Conservation (phyloP, 2,113 vertebrate species). For the Plotosus lineatus region DNA sequence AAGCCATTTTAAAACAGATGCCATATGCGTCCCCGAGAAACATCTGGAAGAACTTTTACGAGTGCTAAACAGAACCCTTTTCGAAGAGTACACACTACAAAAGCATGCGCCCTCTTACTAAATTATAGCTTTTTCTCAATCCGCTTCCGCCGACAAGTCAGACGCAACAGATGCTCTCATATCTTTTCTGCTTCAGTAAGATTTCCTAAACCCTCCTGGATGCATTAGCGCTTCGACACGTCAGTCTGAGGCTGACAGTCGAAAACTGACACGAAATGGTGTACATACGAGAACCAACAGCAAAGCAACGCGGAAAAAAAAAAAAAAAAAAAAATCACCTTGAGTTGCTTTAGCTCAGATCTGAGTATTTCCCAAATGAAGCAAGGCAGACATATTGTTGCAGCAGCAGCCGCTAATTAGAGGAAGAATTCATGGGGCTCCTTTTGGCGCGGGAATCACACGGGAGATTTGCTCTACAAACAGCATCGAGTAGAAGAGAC, state of each 20-base stretch:
- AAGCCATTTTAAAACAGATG: background rate
- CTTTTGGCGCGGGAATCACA: slow-evolving; percentile 24
- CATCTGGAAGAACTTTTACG: background rate
- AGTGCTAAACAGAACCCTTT: background rate
- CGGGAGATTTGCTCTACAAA: slow-evolving; percentile 37
- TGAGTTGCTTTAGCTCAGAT: background rate
- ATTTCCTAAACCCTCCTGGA: background rate
- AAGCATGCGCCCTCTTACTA: background rate
- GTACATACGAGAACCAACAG: background rate
- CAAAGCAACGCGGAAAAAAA: too few species aligned
- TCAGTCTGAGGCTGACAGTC: background rate
- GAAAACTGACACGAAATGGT: background rate
- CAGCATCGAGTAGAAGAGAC: background rate
- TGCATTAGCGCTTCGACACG: background rate
- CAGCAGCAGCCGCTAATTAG: slow-evolving; percentile 30
- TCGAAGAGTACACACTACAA: background rate
- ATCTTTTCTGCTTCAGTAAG: background rate
- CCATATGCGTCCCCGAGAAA: background rate
- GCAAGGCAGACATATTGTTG: slow-evolving; percentile 23
- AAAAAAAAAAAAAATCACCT: background rate
- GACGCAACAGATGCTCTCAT: background rate
- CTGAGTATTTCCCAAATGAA: slow-evolving; percentile 1
- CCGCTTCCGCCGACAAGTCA: background rate
- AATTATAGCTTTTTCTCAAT: background rate
- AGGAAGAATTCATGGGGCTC: slow-evolving; percentile 6